A percentile compares a stretch with the other conserved stretches of the same genome.
These are phyloP conservation scores for Epinotia demarniana DNA, from an alignment of 2,888 invertebrate genomes.

Conservation along the genomic window DNA sequence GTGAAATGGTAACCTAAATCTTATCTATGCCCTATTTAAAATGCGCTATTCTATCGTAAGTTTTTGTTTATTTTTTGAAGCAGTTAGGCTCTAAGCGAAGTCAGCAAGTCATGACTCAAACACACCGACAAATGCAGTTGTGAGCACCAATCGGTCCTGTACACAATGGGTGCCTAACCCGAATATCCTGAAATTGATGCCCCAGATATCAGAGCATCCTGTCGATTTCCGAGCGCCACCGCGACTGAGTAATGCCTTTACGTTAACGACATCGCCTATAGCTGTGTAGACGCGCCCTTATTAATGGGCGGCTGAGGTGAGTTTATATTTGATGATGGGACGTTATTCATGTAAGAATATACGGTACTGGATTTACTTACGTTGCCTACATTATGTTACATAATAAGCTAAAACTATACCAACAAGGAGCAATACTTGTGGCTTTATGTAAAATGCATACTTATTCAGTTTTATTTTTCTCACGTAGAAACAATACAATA, in stretches of 20 bases:
- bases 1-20: no score
- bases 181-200: constrained; percentile 65
- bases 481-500: no score
- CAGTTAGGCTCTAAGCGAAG: no score
- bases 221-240: constrained; percentile 64
- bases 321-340: constrained; percentile 12
- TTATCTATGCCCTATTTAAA: no score
- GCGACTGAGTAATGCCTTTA: constrained; percentile 69
- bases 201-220: constrained; percentile 69
- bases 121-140: constrained; percentile 38
- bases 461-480: no score
- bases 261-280: constrained; percentile 53
- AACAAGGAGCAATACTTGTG: no score
- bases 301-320: constrained; percentile 28
- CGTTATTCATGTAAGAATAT: not conserved
- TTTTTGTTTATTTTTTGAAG: not conserved
- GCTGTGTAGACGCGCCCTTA: constrained; percentile 34
- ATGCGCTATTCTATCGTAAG: not conserved
- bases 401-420: no score
- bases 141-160: constrained; percentile 38
- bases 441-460: no score
- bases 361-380: not conserved
- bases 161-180: constrained; percentile 58
- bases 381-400: no score
- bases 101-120: constrained; percentile 34